Percentiles rank a stretch among this genome's conserved stretches.
Conservation (phyloP, 53 echinoderm and acorn worm genomes). For the Holothuria leucospilota region DNA sequence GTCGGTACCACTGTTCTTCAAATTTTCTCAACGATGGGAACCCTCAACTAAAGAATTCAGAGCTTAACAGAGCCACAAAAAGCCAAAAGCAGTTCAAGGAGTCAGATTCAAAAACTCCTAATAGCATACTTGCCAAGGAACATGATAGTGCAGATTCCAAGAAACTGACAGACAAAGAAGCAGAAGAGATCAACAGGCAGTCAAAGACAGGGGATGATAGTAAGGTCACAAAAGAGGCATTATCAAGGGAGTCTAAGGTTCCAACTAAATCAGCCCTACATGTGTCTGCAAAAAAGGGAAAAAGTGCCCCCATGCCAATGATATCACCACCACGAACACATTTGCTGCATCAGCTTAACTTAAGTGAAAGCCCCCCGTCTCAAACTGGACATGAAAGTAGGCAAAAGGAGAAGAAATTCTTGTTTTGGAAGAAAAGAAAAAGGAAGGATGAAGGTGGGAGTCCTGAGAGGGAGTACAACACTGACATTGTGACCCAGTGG, state of each 20-base stretch:
- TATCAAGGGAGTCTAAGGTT: background rate
- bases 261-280: background rate
- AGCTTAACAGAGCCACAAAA: background rate
- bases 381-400: conserved; percentile 40
- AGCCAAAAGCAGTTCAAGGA: background rate
- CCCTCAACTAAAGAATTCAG: background rate
- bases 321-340: conserved; percentile 64
- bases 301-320: conserved; percentile 40
- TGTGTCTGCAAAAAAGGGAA: conserved; percentile 31
- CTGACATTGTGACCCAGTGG: conserved; percentile 87
- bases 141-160: too few species aligned
- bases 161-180: too few species aligned
- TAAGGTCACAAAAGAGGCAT: background rate
- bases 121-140: too few species aligned
- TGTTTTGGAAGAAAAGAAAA: conserved; percentile 76
- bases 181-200: background rate
- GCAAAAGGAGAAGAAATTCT: conserved; percentile 73
- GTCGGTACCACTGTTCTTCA: conserved; percentile 12
- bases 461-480: conserved; percentile 88
- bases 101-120: background rate
- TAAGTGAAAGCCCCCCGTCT: conserved; percentile 52
- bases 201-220: conserved; percentile 30
- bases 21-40: background rate
- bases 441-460: conserved; percentile 77
- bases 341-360: conserved; percentile 15